Evolutionary conservation across 2,113 vertebrate species (phyloP).

Genomic region (Sterrhoptilus dennistouni): DNA sequence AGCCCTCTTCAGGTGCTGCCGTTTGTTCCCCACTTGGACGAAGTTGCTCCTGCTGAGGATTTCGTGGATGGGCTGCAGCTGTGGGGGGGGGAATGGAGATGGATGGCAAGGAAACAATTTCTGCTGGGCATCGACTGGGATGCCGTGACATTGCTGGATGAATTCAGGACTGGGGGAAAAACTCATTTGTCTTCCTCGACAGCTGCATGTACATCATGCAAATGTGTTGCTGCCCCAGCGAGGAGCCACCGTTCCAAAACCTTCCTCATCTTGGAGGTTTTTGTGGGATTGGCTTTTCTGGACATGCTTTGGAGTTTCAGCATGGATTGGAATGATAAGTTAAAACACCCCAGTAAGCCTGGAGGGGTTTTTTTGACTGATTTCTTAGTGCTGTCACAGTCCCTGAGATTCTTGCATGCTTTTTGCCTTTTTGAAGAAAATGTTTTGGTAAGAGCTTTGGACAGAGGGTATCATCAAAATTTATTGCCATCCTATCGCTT

Average conservation of each 20-base stretch:
- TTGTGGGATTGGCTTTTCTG: not conserved
- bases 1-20: slow-evolving; percentile 76
- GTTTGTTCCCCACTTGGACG: slow-evolving; percentile 57
- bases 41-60: slow-evolving; percentile 77
- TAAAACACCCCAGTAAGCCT: not conserved
- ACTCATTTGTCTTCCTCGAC: slow-evolving; percentile 27
- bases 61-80: slow-evolving; percentile 87
- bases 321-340: not conserved
- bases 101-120: not conserved
- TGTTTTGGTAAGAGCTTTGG: not conserved
- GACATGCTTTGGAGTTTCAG: not conserved
- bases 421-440: not conserved
- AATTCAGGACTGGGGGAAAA: not conserved
- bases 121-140: not conserved
- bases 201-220: slow-evolving; percentile 13
- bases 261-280: not conserved
- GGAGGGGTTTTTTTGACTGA: not conserved
- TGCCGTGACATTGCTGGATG: not conserved
- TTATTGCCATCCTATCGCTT: not conserved
- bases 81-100: not conserved
- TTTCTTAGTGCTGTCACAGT: not conserved
- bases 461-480: not conserved
- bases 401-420: not conserved
- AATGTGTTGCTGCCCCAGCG: not conserved
- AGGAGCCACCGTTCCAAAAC: slow-evolving; percentile 14